These are phyloP conservation scores for Aegithalos caudatus DNA, from an alignment of 2,113 vertebrate species.

Conservation along the genomic window DNA sequence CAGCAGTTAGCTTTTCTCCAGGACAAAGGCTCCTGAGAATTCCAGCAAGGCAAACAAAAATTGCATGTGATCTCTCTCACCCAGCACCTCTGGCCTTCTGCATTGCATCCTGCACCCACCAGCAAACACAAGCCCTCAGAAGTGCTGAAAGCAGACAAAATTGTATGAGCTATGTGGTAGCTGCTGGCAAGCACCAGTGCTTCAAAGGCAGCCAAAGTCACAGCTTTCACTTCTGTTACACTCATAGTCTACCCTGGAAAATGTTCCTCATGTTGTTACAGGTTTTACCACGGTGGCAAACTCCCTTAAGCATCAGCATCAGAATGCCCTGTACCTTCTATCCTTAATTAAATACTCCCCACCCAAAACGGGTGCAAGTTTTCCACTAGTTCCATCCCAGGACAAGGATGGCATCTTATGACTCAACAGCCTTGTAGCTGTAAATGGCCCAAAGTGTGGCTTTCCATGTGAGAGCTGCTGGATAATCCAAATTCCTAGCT, in stretches of 20 bases:
- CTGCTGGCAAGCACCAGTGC: neutral
- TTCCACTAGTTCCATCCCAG: neutral
- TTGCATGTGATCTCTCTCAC: neutral
- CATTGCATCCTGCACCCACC: neutral
- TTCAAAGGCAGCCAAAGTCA: neutral
- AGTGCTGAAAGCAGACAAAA: neutral
- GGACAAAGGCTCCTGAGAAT: neutral
- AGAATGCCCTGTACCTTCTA: neutral
- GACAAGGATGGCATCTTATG: neutral
- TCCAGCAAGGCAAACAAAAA: neutral
- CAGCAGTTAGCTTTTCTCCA: neutral
- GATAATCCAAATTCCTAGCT: neutral
- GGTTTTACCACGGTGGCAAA: neutral
- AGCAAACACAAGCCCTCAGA: neutral
- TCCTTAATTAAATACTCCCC: neutral
- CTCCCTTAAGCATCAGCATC: neutral
- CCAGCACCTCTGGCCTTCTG: neutral
- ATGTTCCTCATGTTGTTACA: neutral
- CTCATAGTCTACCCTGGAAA: neutral
- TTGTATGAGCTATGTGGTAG: neutral
- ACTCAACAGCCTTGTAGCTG: neutral
- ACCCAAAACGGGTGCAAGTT: neutral
- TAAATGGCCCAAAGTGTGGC: neutral
- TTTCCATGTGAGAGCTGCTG: neutral
- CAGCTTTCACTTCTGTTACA: neutral